Evolutionary conservation across 2,113 vertebrate species (phyloP).

Genomic region (Hemiscyllium ocellatum): DNA sequence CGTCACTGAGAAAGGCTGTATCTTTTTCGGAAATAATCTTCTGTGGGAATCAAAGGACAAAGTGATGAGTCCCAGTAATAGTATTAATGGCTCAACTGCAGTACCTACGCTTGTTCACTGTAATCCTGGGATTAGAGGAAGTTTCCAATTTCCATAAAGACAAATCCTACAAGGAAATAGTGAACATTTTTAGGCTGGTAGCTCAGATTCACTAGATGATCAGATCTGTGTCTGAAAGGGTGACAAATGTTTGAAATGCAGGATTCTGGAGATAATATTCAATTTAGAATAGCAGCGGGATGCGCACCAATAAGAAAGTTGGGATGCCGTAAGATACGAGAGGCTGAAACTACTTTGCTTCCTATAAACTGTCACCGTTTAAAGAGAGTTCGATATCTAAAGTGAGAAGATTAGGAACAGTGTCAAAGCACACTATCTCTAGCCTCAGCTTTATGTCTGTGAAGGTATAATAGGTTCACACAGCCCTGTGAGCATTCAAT

Average conservation of each 20-base stretch:
- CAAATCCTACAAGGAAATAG: not conserved
- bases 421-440: not conserved
- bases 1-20: not conserved
- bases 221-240: not conserved
- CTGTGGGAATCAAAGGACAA: not conserved
- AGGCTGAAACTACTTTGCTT: not conserved
- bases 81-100: constrained; percentile 10
- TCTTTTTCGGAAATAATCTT: not conserved
- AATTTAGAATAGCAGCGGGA: not conserved
- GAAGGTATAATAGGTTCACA: not conserved
- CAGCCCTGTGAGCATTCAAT: not conserved
- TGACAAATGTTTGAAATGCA: not conserved
- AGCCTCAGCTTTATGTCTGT: not conserved
- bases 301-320: not conserved
- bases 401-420: not conserved
- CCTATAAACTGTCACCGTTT: not conserved
- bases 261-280: not conserved
- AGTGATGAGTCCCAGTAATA: not conserved
- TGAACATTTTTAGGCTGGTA: not conserved
- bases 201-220: not conserved
- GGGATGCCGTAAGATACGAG: not conserved
- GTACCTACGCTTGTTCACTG: not conserved
- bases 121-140: not conserved
- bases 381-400: not conserved
- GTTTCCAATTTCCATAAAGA: not conserved